A percentile compares a stretch with the other conserved stretches of the same genome.
phyloP scores from a whole-genome alignment of 1,140 invertebrate species.

The Heliconius congener region DNA sequence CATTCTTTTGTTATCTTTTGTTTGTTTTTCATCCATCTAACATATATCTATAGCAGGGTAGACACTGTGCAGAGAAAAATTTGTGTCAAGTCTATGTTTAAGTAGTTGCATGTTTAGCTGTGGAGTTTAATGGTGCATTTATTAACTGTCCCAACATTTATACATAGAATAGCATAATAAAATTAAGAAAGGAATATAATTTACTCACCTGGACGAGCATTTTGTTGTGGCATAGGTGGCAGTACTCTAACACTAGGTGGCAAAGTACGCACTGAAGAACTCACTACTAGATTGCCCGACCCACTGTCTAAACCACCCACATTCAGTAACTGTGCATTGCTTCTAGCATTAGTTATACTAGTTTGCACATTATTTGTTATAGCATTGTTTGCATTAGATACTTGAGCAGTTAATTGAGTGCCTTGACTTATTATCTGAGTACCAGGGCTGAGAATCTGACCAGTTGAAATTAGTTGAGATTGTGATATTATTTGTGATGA shows the following conservation, averaged over 20 bases:
- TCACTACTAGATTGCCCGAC: constrained; percentile 62
- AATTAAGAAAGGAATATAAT: too few relatives aligned
- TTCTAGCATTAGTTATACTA: constrained; percentile 56
- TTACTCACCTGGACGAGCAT: constrained; percentile 64
- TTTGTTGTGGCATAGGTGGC: constrained; percentile 65
- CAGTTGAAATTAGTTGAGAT: constrained; percentile 65
- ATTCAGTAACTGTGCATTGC: constrained; percentile 67
- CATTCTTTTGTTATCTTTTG: too few relatives aligned
- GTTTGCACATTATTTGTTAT: constrained; percentile 55
- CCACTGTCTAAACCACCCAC: constrained; percentile 66
- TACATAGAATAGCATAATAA: background rate
- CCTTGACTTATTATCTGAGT: constrained; percentile 77
- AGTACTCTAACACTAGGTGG: constrained; percentile 68
- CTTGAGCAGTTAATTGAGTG: constrained; percentile 64
- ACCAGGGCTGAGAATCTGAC: constrained; percentile 67
- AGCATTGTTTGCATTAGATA: constrained; percentile 53
- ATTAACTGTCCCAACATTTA: too few relatives aligned
- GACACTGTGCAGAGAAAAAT: too few relatives aligned
- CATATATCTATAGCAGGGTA: too few relatives aligned
- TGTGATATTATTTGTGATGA: constrained; percentile 67
- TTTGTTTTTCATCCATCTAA: too few relatives aligned
- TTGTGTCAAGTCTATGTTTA: too few relatives aligned
- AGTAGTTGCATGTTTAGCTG: too few relatives aligned
- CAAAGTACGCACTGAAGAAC: constrained; percentile 65
- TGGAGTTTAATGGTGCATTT: too few relatives aligned